Evolutionary conservation across 30 jellyfish, hydroid and myxozoan genomes (phyloP).

Genomic region (Aurelia aurita): DNA sequence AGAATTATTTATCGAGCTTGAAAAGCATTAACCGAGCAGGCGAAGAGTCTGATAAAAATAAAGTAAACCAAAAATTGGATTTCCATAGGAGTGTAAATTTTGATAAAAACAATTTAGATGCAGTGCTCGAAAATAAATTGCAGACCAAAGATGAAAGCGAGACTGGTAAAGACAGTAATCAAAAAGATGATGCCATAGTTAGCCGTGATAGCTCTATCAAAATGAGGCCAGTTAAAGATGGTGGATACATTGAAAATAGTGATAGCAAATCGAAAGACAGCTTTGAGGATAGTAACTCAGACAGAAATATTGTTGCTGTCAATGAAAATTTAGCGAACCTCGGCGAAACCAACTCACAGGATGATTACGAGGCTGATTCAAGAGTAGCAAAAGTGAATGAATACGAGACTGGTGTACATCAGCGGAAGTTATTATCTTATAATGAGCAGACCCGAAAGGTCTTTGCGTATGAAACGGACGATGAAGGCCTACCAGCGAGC

Average conservation of each 20-base stretch:
- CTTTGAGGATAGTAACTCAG: not conserved
- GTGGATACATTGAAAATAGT: not conserved
- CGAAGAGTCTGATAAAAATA: not conserved
- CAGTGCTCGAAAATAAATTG: not conserved
- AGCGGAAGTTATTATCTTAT: conserved; percentile 45
- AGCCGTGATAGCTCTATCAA: not conserved
- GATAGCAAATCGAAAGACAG: not conserved
- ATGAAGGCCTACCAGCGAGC: conserved; percentile 66
- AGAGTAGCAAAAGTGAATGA: not conserved
- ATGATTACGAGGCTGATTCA: conserved; percentile 15
- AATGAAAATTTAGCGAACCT: not conserved
- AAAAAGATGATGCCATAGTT: not conserved
- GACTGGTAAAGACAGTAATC: not conserved
- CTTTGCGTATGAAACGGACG: conserved; percentile 56
- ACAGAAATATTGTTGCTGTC: not conserved
- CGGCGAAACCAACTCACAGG: not conserved
- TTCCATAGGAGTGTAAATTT: not conserved
- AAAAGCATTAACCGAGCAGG: not conserved
- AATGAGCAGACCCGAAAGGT: not conserved
- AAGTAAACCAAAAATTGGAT: not conserved
- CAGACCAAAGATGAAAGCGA: not conserved
- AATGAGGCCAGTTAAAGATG: not conserved
- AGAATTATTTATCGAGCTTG: not conserved
- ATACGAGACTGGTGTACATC: conserved; percentile 12
- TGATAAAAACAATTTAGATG: too few species aligned